phyloP scores from a whole-genome alignment of 1,140 invertebrate species.

The Drosophila seguyi region DNA sequence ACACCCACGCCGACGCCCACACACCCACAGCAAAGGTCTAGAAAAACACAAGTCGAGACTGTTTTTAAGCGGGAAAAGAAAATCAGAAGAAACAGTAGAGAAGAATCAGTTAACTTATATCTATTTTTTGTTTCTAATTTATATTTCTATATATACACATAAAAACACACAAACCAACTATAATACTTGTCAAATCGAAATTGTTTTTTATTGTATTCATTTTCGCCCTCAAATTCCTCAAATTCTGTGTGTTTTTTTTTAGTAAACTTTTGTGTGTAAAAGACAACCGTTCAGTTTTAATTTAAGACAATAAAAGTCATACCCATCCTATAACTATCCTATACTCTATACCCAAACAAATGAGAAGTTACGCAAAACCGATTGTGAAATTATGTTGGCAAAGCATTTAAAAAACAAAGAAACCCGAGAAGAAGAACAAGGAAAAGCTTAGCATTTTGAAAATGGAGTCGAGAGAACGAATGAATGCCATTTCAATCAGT shows the following conservation, averaged over 20 bases:
- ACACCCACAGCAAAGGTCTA: constrained; percentile 33
- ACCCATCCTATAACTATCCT: constrained; percentile 38
- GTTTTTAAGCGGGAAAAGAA: constrained; percentile 15
- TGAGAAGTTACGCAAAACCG: constrained; percentile 13
- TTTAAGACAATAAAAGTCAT: constrained; percentile 78
- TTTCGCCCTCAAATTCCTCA: constrained; percentile 24
- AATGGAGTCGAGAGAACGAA: constrained; percentile 5
- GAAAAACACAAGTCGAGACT: constrained; percentile 40
- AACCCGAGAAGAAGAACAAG: background rate
- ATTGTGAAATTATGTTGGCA: constrained; percentile 34
- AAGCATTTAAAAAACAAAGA: constrained; percentile 35
- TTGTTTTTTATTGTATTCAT: constrained; percentile 47
- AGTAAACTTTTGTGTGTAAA: constrained; percentile 58
- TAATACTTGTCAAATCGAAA: constrained; percentile 39
- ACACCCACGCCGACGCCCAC: constrained; percentile 15
- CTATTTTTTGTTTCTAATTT: constrained; percentile 42
- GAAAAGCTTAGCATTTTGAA: constrained; percentile 40
- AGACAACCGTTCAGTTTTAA: constrained; percentile 75
- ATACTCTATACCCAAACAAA: constrained; percentile 2
- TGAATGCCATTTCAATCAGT: constrained; percentile 39
- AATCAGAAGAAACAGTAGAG: constrained; percentile 13
- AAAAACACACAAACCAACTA: background rate
- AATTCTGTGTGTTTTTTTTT: constrained; percentile 33
- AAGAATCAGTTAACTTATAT: constrained; percentile 52
- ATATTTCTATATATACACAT: constrained; percentile 37